Evolutionary conservation across 2,113 vertebrate species (phyloP), one percentile per base, ranked within the genome.

Genomic region (Poeciliopsis prolifica): DNA sequence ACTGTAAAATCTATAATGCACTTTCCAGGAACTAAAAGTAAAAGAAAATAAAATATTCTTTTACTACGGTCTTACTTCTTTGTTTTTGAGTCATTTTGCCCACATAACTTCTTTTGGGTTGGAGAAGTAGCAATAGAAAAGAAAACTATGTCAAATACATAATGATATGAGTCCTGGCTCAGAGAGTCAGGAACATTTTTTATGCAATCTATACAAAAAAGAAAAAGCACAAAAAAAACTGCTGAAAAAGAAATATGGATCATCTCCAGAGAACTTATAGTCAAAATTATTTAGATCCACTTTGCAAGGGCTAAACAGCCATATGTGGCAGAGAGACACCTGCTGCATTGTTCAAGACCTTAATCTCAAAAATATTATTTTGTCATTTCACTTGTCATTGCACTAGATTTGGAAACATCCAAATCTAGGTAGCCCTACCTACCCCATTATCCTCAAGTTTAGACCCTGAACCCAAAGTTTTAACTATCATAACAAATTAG

Each of bases 1-100:
- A 92, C 68, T 95, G 93, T 95, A 92, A 95, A 95, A 94, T 93
- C 89, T 91, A 80, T 87, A 76, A 94, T 94, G 95, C 94, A 94
- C 94, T 95, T 95, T 95, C 93, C 93, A 92, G 91, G 92, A 93
- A 94, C 82, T 81, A 87, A 94, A 72, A 73, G 88, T 85, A 70
- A 86, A 91, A 93, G 72, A 93, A 92, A 95, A 93, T 93, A 94
- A 94, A 58, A 95, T 83, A 91, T 94, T 94, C 92, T 91, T 95
- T 94, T 94, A 79, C 88, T 87, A 75, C 66, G 61, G 81, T 84
- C 65, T 69, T 42, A 69, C 42, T 29, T 31, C 30, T 48, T 71
- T 71, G 24, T 12, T n/a, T 74, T 72, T 1, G 24, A 72, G 61
- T 66, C 4, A 19, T 29, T 26, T 65, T 4, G 6, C 37, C 24